Conservation (phyloP, 2,797 vertebrate genomes). For the Anabacerthia variegaticeps region DNA sequence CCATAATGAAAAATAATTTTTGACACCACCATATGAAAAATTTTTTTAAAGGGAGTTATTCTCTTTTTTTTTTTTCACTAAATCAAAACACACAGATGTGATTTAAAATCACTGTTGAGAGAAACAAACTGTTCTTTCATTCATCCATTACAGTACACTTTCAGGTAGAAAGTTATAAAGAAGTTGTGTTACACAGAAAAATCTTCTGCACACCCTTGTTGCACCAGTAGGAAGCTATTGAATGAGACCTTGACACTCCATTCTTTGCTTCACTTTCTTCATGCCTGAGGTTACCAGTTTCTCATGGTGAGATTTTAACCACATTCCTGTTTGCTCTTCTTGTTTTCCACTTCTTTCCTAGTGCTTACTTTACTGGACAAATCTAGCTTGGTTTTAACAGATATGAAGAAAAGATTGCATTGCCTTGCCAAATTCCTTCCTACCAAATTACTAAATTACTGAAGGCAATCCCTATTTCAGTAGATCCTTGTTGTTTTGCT, state of each 20-base stretch:
- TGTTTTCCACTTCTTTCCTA: not conserved
- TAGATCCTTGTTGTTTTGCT: constrained; percentile 66
- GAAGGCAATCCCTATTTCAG: constrained; percentile 39
- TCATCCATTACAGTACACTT: not conserved
- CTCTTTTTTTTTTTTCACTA: not conserved
- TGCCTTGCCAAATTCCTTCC: constrained; percentile 49
- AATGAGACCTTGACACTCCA: not conserved
- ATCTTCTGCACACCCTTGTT: not conserved
- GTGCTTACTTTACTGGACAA: not conserved
- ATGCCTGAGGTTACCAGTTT: not conserved
- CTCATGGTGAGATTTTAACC: not conserved
- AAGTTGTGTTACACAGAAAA: not conserved
- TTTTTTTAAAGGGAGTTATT: not conserved
- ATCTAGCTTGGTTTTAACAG: not conserved
- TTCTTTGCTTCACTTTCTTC: not conserved
- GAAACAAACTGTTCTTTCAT: not conserved
- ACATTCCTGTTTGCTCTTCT: not conserved
- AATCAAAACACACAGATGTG: not conserved
- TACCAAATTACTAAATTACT: constrained; percentile 55
- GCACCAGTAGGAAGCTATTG: not conserved
- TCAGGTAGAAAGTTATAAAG: not conserved
- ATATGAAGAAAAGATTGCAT: constrained; percentile 15
- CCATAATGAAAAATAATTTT: not conserved
- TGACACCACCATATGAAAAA: not conserved
- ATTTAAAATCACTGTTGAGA: not conserved